Evolutionary conservation across 1,140 invertebrate species (phyloP).

Genomic region (Lanistes nyassanus): DNA sequence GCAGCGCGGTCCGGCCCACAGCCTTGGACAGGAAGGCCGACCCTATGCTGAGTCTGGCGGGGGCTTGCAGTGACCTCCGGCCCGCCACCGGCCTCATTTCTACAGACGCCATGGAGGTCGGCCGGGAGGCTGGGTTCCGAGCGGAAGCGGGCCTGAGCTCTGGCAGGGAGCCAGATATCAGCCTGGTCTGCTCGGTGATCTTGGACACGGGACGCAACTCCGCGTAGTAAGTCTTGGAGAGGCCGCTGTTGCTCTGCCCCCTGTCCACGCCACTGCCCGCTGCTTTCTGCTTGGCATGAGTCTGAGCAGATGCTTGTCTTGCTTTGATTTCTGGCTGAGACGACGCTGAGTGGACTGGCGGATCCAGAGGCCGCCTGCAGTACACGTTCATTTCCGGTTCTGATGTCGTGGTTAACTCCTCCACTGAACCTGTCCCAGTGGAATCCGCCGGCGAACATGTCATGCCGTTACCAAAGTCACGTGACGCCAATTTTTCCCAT

Average conservation of each 20-base stretch:
- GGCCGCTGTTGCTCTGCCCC: background rate
- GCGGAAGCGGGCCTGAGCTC: no score
- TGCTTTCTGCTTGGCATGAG: no score
- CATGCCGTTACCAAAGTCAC: background rate
- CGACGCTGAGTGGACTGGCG: background rate
- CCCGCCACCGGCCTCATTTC: background rate
- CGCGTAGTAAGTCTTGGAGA: background rate
- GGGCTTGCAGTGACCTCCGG: background rate
- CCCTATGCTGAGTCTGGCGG: background rate
- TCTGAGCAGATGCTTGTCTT: background rate
- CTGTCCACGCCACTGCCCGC: background rate
- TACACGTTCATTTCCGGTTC: background rate
- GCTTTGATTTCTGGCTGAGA: background rate
- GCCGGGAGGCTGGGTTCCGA: background rate
- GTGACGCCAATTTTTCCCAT: background rate
- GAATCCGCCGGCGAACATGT: background rate
- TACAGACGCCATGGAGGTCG: background rate
- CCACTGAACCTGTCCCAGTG: background rate
- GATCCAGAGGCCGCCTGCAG: background rate
- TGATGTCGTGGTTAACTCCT: background rate
- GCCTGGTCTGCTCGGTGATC: background rate
- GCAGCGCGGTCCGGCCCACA: background rate
- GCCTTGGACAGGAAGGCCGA: conserved; percentile 5
- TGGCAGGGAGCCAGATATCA: background rate
- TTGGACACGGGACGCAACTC: background rate